Conservation (phyloP, 2,888 invertebrate species). For the Polyploca ridens region DNA sequence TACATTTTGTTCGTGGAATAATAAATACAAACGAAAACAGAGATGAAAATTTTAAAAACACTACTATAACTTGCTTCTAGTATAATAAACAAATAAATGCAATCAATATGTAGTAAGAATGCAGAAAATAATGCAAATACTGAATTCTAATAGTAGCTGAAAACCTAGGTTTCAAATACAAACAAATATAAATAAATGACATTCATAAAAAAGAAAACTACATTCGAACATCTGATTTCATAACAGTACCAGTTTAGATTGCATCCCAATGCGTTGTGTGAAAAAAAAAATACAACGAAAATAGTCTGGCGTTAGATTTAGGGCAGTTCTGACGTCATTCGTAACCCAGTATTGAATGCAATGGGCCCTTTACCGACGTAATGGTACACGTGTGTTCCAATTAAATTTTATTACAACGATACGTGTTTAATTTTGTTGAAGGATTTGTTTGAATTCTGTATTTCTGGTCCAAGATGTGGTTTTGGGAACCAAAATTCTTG, state of each 20-base stretch:
- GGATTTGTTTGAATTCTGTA: background rate
- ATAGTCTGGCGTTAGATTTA: constrained; percentile 54
- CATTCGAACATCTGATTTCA: too few species aligned
- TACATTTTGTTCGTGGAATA: too few species aligned
- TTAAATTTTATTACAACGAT: constrained; percentile 26
- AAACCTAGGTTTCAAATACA: background rate
- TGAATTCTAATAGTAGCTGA: too few species aligned
- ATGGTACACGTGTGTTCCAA: constrained; percentile 56
- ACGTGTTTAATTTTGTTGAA: background rate
- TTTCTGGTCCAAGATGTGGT: too few species aligned
- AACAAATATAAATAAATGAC: background rate
- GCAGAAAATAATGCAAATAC: too few species aligned
- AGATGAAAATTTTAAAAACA: background rate
- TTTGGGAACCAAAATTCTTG: too few species aligned
- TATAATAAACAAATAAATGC: background rate
- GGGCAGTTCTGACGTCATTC: constrained; percentile 71
- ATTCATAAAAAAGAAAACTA: background rate
- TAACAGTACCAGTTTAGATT: constrained; percentile 31
- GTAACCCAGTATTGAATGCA: constrained; percentile 55
- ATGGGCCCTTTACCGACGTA: constrained; percentile 43
- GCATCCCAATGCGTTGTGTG: constrained; percentile 42
- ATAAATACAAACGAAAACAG: background rate
- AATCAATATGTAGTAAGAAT: too few species aligned
- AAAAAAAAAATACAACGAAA: constrained; percentile 37
- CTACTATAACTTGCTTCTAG: background rate